phyloP scores from a whole-genome alignment of 2,113 vertebrate species.

The Mandrillus leucophaeus region DNA sequence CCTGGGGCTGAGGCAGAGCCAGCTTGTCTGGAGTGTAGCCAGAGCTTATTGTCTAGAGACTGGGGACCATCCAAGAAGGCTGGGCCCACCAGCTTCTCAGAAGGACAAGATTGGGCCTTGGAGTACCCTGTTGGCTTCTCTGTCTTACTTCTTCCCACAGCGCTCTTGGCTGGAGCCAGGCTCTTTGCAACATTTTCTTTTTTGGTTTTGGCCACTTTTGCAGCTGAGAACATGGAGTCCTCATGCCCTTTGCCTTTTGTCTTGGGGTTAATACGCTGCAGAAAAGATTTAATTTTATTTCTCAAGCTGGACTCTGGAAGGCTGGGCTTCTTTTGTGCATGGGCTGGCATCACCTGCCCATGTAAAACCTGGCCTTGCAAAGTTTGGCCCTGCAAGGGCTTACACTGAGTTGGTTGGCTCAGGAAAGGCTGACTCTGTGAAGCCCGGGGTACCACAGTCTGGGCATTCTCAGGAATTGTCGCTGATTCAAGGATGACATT shows the following conservation, averaged over 20 bases:
- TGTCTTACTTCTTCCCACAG: background rate
- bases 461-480: background rate
- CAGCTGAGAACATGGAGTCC: background rate
- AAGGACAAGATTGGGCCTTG: background rate
- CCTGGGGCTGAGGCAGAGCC: background rate
- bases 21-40: background rate
- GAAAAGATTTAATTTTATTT: constrained; percentile 53
- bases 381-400: background rate
- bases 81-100: background rate
- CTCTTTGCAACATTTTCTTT: constrained; percentile 19
- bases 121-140: background rate
- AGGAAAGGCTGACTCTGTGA: background rate
- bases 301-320: constrained; percentile 43
- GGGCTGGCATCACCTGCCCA: background rate
- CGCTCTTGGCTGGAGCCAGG: constrained; percentile 1
- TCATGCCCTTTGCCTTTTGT: background rate
- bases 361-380: background rate
- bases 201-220: background rate
- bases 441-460: background rate
- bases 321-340: background rate
- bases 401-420: background rate
- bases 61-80: background rate
- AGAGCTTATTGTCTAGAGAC: background rate
- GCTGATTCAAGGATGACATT: background rate
- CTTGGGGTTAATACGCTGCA: background rate